Evolutionary conservation across 2,113 vertebrate genomes (phyloP).

Genomic region (Otus sunia): DNA sequence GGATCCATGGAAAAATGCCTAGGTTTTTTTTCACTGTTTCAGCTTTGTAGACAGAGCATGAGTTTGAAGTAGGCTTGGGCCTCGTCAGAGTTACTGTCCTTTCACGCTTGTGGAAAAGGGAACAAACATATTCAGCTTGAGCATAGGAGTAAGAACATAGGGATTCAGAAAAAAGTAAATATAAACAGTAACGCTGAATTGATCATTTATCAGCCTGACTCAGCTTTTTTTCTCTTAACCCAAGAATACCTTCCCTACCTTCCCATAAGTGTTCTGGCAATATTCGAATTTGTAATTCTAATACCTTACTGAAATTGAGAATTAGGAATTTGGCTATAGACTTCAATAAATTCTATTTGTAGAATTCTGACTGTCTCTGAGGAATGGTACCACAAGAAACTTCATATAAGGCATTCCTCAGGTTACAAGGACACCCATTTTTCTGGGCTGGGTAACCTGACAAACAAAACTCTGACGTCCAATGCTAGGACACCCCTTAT

Average conservation of each 20-base stretch:
- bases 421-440: not conserved
- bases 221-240: not conserved
- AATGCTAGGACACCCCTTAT: not conserved
- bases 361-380: not conserved
- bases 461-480: not conserved
- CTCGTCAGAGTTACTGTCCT: not conserved
- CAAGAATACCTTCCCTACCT: not conserved
- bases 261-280: not conserved
- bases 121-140: not conserved
- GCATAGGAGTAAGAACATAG: accelerated
- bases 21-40: not conserved
- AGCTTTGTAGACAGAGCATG: not conserved
- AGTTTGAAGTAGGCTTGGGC: not conserved
- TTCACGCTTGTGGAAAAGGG: not conserved
- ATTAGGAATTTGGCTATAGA: not conserved
- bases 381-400: not conserved
- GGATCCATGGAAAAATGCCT: not conserved
- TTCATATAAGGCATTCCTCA: not conserved
- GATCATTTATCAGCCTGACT: not conserved
- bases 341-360: not conserved
- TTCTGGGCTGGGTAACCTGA: not conserved
- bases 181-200: not conserved
- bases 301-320: not conserved
- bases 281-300: not conserved
- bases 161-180: not conserved